Base-by-base conservation (phyloP, 92 coral and sea anemone species). In the Isaurus tuberculatus region DNA sequence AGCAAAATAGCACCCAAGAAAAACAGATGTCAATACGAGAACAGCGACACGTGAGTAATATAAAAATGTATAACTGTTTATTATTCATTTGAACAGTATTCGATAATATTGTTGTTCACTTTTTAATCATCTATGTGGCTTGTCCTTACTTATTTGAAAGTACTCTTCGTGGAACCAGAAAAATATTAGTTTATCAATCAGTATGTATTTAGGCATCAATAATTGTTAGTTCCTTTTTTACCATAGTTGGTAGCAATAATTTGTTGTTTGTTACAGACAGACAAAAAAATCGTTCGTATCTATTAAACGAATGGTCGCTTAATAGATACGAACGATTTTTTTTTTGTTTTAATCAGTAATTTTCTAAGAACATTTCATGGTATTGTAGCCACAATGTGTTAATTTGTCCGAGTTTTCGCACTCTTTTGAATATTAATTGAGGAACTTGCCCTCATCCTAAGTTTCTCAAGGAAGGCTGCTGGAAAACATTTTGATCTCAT, bases 401-500 rank as follows among this genome's bases (percentile, higher is more conserved):
- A 40, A 40, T 9, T 44, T 44, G 51, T 44, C 4, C 15, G 51
- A 44, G 51, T 17, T 44, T 44, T 9, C 15, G 51, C 51, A 44
- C 15, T 44, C 51, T 44, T 44, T 44, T 44, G 51, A 44, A 44
- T n/a, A n/a, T n/a, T n/a, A n/a, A n/a, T n/a, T n/a, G 51, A 44
- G 5, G 51, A 44, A 44, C 51, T 44, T 44, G 9, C 51, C 15
- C 51, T 44, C 9, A 44, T 44, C 15, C 15, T 44, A 44, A 44
- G 15, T 17, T 44, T 13, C 51, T 44, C 51, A 44, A 44, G 60
- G 60, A n/a, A 51, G 60, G 20, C 60, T 15, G 60, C 60, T 15
- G 60, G 60, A 51, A 51, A 51, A 51, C 60, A 51, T 51, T 51
- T 51, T 51, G 60, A 51, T 51, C 60, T 51, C 60, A 51, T 14